phyloP scores from a whole-genome alignment of 1,140 invertebrate species.

The Diachasma alloeum region DNA sequence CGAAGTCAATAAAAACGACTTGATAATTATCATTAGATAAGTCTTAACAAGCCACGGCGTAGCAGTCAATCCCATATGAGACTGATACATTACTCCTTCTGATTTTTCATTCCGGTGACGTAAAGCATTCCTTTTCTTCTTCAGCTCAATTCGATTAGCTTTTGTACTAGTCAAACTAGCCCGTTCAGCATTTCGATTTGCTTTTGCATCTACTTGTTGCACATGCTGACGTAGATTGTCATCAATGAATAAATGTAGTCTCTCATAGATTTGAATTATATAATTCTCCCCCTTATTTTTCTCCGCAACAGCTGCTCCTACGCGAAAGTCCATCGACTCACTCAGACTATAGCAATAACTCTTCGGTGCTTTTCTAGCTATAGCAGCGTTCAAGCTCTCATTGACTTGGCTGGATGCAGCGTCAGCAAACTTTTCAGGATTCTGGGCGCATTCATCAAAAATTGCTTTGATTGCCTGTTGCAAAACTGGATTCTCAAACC shows the following conservation, averaged over 20 bases:
- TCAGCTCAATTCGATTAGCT: background rate
- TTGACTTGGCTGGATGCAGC: slow-evolving; percentile 33
- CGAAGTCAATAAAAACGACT: background rate
- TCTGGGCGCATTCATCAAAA: background rate
- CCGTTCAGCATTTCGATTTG: background rate
- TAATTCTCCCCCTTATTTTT: slow-evolving; percentile 28
- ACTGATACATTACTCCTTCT: background rate
- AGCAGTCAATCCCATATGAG: background rate
- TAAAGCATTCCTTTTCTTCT: background rate
- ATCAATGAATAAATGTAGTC: background rate
- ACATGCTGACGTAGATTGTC: background rate
- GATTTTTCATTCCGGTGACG: background rate
- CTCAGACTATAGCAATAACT: slow-evolving; percentile 28
- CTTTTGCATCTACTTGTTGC: background rate
- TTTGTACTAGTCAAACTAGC: no score
- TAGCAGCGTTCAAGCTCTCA: slow-evolving; percentile 36
- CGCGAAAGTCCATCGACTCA: slow-evolving; percentile 28
- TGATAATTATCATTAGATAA: background rate
- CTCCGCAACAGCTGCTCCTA: slow-evolving; percentile 19
- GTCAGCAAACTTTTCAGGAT: slow-evolving; percentile 26
- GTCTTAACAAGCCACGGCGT: background rate
- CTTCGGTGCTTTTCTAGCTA: slow-evolving; percentile 34
- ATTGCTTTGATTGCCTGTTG: background rate
- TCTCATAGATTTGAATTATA: background rate
- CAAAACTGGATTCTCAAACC: background rate